These are phyloP conservation scores for Megalonaias nervosa DNA, from an alignment of 1,140 invertebrate genomes.

Conservation along the genomic window DNA sequence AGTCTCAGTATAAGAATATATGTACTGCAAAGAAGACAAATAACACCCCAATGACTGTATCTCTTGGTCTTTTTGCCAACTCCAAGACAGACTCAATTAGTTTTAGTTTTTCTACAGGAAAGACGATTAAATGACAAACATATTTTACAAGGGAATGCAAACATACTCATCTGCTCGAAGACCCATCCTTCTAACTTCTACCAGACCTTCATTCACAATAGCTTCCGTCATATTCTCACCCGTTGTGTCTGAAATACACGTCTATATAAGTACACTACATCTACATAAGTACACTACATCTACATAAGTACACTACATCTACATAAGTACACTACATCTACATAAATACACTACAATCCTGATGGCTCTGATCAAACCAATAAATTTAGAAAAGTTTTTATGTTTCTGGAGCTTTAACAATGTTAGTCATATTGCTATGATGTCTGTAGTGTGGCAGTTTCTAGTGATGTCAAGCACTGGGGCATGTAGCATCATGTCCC, in stretches of 20 bases:
- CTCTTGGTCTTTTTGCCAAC: no score
- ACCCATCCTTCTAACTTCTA: constrained; percentile 85
- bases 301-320: background rate
- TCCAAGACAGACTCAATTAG: background rate
- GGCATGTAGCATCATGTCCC: no score
- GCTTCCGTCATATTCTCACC: constrained; percentile 85
- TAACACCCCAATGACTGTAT: no score
- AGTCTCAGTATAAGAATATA: no score
- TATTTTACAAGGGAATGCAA: background rate
- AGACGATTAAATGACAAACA: background rate
- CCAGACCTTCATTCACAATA: constrained; percentile 89
- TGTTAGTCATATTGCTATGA: no score
- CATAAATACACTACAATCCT: background rate
- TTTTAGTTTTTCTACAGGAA: background rate
- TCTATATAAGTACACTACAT: background rate
- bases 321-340: background rate
- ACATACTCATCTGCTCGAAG: constrained; percentile 78
- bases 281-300: background rate
- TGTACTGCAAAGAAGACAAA: no score
- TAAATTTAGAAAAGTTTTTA: background rate
- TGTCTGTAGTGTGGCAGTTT: no score
- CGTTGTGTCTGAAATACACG: constrained; percentile 46
- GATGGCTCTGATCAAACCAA: background rate
- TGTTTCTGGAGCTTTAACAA: no score
- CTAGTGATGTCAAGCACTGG: no score